These are phyloP conservation scores for Drosophila stalkeri DNA, from an alignment of 2,888 invertebrate species.

Conservation along the genomic window DNA sequence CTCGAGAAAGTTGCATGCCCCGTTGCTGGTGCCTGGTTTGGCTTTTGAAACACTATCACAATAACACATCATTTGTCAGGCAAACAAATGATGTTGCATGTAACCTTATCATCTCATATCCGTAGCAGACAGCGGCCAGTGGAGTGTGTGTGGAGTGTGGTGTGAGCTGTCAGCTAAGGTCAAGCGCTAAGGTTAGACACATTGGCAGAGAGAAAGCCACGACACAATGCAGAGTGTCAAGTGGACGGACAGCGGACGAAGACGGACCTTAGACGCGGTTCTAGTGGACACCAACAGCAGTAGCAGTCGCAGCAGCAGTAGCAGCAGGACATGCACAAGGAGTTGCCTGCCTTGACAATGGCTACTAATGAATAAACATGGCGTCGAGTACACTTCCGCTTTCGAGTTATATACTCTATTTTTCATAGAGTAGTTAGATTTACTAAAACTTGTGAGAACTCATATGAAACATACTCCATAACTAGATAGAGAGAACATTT, in stretches of 20 bases:
- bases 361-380: conserved; percentile 76
- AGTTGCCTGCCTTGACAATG: conserved; percentile 60
- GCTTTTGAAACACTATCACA: conserved; percentile 68
- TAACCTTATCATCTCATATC: conserved; percentile 79
- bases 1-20: conserved; percentile 64
- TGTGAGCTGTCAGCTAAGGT: conserved; percentile 55
- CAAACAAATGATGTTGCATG: conserved; percentile 80
- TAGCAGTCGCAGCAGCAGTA: not conserved
- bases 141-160: conserved; percentile 6
- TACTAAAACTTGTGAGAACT: not conserved
- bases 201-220: conserved; percentile 46
- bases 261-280: conserved; percentile 41
- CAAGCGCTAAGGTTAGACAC: conserved; percentile 69
- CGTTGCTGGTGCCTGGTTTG: conserved; percentile 6
- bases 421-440: not conserved
- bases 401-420: conserved; percentile 16
- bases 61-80: conserved; percentile 79
- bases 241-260: conserved; percentile 33
- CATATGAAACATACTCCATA: not conserved
- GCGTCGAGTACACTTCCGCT: conserved; percentile 65
- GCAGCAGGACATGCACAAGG: conserved; percentile 26
- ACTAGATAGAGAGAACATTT: not conserved
- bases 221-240: conserved; percentile 38
- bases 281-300: conserved; percentile 29
- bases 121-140: conserved; percentile 65